Evolutionary conservation across 2,113 vertebrate species (phyloP), one percentile per base, ranked within the genome.

Genomic region (Amia ocellicauda): DNA sequence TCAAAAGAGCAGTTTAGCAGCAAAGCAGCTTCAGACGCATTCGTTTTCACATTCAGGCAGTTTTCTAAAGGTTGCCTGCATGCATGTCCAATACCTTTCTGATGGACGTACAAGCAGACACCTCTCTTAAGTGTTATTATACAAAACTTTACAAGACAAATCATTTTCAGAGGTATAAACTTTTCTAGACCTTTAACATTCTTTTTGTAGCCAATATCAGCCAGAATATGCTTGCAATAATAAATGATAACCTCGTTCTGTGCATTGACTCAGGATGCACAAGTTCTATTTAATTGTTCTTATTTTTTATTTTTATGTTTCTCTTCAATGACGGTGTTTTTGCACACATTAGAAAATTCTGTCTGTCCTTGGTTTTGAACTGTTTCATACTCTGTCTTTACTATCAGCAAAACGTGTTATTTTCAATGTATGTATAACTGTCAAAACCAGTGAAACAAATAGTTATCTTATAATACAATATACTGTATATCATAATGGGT

Each of bases 161-260:
- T 72, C 69, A 67, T 66, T 76, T 75, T 79, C 75, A 59, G 69
- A 80, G 72, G 73, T 74, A 67, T 72, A 78, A 73, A 71, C 68
- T 61, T 77, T 65, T 49, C 14, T 47, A 64, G 76, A 74, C 67
- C 69, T 77, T 63, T 79, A 64, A 72, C 78, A 75, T 85, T 74
- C 76, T 83, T 79, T 85, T 78, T 85, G 89, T 87, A 89, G 89
- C 87, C 88, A 87, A 79, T 85, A 80, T 81, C 74, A 79, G 71
- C 81, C 74, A 72, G 74, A 85, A 80, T 78, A 85, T 79, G 79
- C 82, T 88, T 62, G 86, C 86, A 89, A 89, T 89, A 89, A 90
- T 80, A 74, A 67, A 74, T 76, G 70, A 76, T 74, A 77, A 80
- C 78, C 85, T 77, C n/a, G 82, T 81, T 86, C 84, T 88, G 82